Conservation (phyloP, 2,888 invertebrate species). For the Elmis aenea region DNA sequence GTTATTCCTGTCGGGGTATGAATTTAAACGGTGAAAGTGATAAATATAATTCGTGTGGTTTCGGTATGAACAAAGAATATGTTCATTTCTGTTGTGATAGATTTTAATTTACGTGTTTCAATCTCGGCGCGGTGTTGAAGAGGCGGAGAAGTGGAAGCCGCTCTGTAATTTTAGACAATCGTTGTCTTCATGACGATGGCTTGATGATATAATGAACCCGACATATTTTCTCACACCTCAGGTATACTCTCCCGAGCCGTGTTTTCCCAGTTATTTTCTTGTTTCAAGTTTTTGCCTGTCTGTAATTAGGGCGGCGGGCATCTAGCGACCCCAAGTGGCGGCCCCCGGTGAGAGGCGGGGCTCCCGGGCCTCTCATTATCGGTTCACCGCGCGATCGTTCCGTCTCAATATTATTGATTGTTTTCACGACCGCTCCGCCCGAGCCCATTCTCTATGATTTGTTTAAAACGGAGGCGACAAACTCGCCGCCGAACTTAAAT, state of each 20-base stretch:
- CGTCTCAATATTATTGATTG: conserved; percentile 51
- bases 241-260: conserved; percentile 33
- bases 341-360: conserved; percentile 47
- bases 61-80: conserved; percentile 22
- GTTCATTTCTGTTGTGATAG: conserved; percentile 29
- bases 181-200: conserved; percentile 48
- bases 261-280: conserved; percentile 48
- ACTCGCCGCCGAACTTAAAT: conserved; percentile 22
- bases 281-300: conserved; percentile 28
- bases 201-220: conserved; percentile 50
- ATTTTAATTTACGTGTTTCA: conserved; percentile 48
- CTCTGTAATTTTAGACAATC: conserved; percentile 49
- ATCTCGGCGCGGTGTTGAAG: conserved; percentile 31
- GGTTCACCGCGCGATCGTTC: conserved; percentile 49
- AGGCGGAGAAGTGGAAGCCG: conserved; percentile 40
- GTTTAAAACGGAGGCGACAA: conserved; percentile 36
- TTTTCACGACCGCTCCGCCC: conserved; percentile 49
- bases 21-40: conserved; percentile 39
- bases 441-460: conserved; percentile 28
- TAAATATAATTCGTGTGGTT: conserved; percentile 37
- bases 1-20: conserved; percentile 24
- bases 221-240: conserved; percentile 49
- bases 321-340: conserved; percentile 25
- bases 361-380: conserved; percentile 54
- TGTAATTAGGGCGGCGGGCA: conserved; percentile 36